These are phyloP conservation scores for Abscondita cerata DNA, from an alignment of 2,888 invertebrate species.

Conservation along the genomic window DNA sequence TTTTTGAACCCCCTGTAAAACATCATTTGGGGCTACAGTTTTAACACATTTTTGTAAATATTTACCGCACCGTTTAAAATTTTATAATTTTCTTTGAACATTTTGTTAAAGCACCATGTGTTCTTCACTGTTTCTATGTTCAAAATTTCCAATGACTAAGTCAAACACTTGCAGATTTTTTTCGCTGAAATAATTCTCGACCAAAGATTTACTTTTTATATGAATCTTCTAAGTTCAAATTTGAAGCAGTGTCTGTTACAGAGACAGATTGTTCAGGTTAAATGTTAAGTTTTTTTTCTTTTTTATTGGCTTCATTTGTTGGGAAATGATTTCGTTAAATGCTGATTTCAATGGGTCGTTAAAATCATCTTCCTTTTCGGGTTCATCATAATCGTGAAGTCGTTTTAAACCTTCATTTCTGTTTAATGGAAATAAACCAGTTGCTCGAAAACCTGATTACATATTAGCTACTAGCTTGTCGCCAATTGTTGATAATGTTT, in stretches of 20 bases:
- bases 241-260: background rate
- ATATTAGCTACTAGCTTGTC: background rate
- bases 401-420: background rate
- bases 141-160: no score
- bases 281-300: background rate
- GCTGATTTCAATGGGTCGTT: background rate
- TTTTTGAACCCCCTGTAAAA: no score
- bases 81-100: no score
- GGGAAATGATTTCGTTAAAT: background rate
- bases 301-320: background rate
- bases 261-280: background rate
- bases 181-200: background rate
- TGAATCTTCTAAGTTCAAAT: background rate
- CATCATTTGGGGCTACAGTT: no score
- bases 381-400: background rate
- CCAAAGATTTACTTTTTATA: background rate
- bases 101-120: no score
- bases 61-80: no score
- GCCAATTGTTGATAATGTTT: background rate
- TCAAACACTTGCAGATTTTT: no score
- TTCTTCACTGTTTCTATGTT: no score
- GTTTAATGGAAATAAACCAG: background rate
- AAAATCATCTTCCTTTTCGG: background rate
- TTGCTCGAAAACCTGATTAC: background rate
- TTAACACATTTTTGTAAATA: no score